Conservation (phyloP, 2,888 invertebrate species). For the Drosophila recens region DNA sequence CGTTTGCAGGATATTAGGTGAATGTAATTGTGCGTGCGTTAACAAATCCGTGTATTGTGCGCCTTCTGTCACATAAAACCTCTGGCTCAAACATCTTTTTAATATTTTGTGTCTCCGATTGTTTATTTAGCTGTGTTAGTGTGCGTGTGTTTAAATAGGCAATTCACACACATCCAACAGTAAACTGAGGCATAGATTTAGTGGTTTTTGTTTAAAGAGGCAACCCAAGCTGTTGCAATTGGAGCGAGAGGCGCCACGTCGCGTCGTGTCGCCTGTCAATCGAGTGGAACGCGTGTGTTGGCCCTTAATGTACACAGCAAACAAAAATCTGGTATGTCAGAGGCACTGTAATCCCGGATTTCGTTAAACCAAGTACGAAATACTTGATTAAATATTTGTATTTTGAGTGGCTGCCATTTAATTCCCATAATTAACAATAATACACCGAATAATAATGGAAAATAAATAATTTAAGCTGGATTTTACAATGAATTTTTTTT, state of each 20-base stretch:
- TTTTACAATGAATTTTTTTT: too few relatives aligned
- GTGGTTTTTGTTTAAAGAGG: slow-evolving; percentile 64
- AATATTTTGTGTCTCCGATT: slow-evolving; percentile 67
- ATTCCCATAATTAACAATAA: too few relatives aligned
- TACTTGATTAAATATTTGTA: too few relatives aligned
- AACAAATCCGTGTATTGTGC: slow-evolving; percentile 74
- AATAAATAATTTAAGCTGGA: too few relatives aligned
- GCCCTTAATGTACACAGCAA: slow-evolving; percentile 13
- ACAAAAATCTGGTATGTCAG: too few relatives aligned
- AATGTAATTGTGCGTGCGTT: slow-evolving; percentile 79
- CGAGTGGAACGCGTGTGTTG: slow-evolving; percentile 19
- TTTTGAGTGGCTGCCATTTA: too few relatives aligned
- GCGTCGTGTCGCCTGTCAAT: slow-evolving; percentile 23
- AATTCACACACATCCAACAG: slow-evolving; percentile 19
- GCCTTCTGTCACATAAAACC: slow-evolving; percentile 64
- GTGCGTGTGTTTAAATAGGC: slow-evolving; percentile 58
- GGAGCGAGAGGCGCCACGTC: slow-evolving; percentile 2
- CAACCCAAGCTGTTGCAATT: slow-evolving; percentile 21
- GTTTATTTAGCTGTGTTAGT: slow-evolving; percentile 63
- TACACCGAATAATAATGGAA: too few relatives aligned
- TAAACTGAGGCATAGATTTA: slow-evolving; percentile 36
- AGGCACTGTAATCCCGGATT: too few relatives aligned
- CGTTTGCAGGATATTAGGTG: slow-evolving; percentile 54
- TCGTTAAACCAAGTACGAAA: too few relatives aligned
- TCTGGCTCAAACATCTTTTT: slow-evolving; percentile 60